Percentiles rank a stretch among this genome's conserved stretches.
Evolutionary conservation across 2,888 invertebrate species (phyloP).

Genomic region (Hirtodrosophila confusa): DNA sequence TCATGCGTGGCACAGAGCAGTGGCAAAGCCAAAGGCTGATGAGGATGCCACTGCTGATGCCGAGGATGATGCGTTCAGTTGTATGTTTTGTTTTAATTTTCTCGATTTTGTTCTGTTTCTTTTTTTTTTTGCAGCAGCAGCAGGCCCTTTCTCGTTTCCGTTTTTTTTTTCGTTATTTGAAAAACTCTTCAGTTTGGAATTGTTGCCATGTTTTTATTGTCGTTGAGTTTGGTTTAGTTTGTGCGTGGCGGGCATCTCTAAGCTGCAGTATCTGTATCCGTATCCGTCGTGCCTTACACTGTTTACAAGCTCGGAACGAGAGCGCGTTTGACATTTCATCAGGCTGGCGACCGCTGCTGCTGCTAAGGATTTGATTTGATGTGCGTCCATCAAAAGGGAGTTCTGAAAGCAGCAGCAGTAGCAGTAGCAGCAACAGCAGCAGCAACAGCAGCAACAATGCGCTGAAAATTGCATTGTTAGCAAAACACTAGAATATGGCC

Average conservation of each 20-base stretch:
- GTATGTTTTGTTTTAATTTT: constrained; percentile 83
- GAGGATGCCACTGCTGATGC: constrained; percentile 55
- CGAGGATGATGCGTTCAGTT: constrained; percentile 61
- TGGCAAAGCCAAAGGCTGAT: constrained; percentile 71
- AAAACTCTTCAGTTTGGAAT: constrained; percentile 84
- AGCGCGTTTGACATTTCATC: constrained; percentile 80
- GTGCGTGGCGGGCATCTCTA: constrained; percentile 63
- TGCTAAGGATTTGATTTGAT: constrained; percentile 67
- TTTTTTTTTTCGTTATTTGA: constrained; percentile 82
- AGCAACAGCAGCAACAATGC: constrained; percentile 61
- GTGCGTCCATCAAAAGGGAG: constrained; percentile 71
- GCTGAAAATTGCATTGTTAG: constrained; percentile 80
- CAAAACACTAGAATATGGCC: constrained; percentile 81
- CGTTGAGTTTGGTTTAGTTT: constrained; percentile 81
- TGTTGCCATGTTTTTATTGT: constrained; percentile 82
- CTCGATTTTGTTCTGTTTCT: constrained; percentile 67
- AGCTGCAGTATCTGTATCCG: constrained; percentile 56
- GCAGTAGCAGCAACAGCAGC: constrained; percentile 8
- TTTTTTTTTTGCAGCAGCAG: constrained; percentile 36
- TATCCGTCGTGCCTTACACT: constrained; percentile 47
- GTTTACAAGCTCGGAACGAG: constrained; percentile 37
- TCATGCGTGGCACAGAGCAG: constrained; percentile 79
- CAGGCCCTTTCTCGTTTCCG: constrained; percentile 46
- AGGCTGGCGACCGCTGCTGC: constrained; percentile 51
- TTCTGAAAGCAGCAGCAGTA: constrained; percentile 19